Percentiles rank a stretch among this genome's conserved stretches.
Evolutionary conservation across 2,888 invertebrate species (phyloP).

Genomic region (Homarus gammarus): DNA sequence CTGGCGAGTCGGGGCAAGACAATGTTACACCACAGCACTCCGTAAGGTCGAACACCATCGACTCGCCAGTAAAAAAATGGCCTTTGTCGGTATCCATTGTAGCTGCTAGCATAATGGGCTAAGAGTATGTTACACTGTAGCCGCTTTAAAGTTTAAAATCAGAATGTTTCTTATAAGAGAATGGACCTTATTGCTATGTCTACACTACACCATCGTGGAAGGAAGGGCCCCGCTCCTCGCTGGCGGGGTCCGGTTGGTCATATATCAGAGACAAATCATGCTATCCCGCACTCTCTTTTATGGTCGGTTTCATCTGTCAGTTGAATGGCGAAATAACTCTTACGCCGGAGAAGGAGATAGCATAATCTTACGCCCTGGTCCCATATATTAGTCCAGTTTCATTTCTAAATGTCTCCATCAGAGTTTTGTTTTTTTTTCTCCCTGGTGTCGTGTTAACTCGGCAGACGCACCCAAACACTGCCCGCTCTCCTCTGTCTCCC

Average conservation of each 20-base stretch:
- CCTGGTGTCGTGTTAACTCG: too few species aligned
- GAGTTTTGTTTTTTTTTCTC: too few species aligned
- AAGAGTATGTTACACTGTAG: too few species aligned
- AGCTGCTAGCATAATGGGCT: too few species aligned
- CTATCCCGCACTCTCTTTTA: conserved; percentile 32
- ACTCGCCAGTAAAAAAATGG: not conserved
- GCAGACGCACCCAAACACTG: too few species aligned
- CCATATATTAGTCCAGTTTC: conserved; percentile 37
- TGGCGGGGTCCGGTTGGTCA: conserved; percentile 27
- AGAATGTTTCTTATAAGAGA: not conserved
- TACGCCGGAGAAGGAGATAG: too few species aligned
- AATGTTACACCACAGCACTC: not conserved
- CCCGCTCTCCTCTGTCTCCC: too few species aligned
- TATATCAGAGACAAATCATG: conserved; percentile 27
- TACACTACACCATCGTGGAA: not conserved
- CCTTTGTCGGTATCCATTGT: not conserved
- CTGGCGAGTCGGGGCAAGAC: not conserved
- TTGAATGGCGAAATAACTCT: conserved; percentile 36
- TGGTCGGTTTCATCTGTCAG: conserved; percentile 32
- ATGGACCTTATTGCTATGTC: not conserved
- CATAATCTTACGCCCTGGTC: too few species aligned
- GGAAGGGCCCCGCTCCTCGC: not conserved
- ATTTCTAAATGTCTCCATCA: conserved; percentile 46
- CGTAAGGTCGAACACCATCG: not conserved
- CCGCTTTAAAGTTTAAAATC: too few species aligned